A percentile compares a stretch with the other conserved stretches of the same genome.
These are phyloP conservation scores for Oriolus oriolus DNA, from an alignment of 2,113 vertebrate species.

Conservation along the genomic window DNA sequence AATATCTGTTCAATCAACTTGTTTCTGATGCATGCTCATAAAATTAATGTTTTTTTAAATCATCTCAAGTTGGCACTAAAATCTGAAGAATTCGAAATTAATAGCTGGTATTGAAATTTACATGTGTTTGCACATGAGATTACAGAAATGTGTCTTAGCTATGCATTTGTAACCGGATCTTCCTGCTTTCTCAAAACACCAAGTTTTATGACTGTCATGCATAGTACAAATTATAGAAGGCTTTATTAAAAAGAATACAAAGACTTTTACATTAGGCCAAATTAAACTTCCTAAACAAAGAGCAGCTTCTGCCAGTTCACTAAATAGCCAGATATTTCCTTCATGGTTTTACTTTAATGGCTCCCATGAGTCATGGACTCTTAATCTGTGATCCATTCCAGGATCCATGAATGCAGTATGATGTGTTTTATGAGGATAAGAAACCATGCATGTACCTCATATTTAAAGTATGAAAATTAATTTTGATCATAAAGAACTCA, in stretches of 20 bases:
- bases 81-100: not conserved
- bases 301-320: not conserved
- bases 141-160: not conserved
- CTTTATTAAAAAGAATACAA: not conserved
- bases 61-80: not conserved
- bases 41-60: not conserved
- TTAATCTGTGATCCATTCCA: not conserved
- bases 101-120: not conserved
- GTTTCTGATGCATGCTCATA: not conserved
- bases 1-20: not conserved
- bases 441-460: not conserved
- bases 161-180: not conserved
- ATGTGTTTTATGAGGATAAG: not conserved
- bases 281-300: not conserved
- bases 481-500: not conserved
- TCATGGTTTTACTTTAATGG: not conserved
- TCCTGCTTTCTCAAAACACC: not conserved
- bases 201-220: not conserved
- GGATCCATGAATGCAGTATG: not conserved
- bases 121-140: not conserved
- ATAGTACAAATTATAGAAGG: not conserved
- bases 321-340: not conserved
- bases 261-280: not conserved
- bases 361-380: not conserved
- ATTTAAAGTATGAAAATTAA: not conserved